Base-by-base conservation (phyloP, 2,797 vertebrate genomes). In the Coendou prehensilis region DNA sequence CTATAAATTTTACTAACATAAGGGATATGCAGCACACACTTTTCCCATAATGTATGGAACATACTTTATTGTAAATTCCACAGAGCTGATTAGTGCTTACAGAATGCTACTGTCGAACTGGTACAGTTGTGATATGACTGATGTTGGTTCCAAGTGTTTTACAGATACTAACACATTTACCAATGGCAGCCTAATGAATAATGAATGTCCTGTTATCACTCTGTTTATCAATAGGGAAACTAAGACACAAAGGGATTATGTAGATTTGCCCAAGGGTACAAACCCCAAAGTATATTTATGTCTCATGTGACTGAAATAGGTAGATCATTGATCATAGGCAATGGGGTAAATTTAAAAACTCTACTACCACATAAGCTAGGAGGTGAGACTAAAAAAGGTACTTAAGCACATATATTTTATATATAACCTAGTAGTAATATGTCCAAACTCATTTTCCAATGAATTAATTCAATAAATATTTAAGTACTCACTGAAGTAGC, bases 391-490 rank as follows among this genome's bases (percentile, higher is more conserved):
- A 4, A 64, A 75, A 82, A 67, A 71, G 22, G 17, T 50, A 67
- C 22, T 37, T 57, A 57, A 67, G 11, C 30, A 17, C 7, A 30
- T 30, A 33, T 5, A 56, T 20, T 37, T 71, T 41, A 41, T 22
- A 71, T 22, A 71, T 41, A 71, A 69, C 8, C 9, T 37, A 57
- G 26, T 50, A 26, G 61, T 57, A 87, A 91, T 67, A 78, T 41
- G n/a, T 54, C 89, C 69, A 92, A 90, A 33, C 90, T 76, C 2
- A 91, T 61, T 92, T 92, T 63, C 33, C 50, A 96, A 41, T 28
- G 11, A 75, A 79, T 85, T 69, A 81, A 59, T 52, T 81, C 81
- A 92, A n/a, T 56, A 9, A 92, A 85, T 73, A 67, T 30, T 84
- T 47, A 87, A 86, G 18, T 76, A n/a, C 30, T 18, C 69, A 87